Conservation (phyloP, 2,888 invertebrate genomes). For the Ormia ochracea region DNA sequence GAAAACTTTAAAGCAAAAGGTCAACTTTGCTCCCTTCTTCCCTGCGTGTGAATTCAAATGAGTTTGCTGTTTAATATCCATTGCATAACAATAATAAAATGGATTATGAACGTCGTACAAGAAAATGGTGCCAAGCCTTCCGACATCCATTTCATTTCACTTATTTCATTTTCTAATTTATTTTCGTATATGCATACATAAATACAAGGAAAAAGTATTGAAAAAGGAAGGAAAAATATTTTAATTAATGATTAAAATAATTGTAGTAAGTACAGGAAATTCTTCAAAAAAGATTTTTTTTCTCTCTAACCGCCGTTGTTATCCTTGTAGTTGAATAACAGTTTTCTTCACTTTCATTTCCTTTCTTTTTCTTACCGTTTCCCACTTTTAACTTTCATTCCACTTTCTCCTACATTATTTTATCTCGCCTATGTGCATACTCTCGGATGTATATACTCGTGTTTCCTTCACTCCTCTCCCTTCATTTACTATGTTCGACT, state of each 20-base stretch:
- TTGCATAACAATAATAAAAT: conserved; percentile 40
- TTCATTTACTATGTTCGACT: not conserved
- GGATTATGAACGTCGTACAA: conserved; percentile 15
- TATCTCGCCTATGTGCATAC: not conserved
- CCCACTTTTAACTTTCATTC: not conserved
- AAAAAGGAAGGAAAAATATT: too few species aligned
- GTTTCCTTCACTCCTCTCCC: not conserved
- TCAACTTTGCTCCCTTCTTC: conserved; percentile 10
- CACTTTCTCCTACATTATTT: not conserved
- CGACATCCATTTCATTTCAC: not conserved
- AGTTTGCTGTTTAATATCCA: not conserved
- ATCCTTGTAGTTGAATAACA: not conserved
- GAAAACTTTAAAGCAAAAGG: conserved; percentile 18
- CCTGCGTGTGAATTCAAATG: not conserved
- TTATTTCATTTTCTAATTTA: too few species aligned
- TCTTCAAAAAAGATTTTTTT: too few species aligned
- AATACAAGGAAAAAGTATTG: too few species aligned
- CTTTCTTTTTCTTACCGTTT: not conserved
- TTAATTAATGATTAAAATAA: too few species aligned
- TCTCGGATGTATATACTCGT: not conserved
- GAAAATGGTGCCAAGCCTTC: not conserved
- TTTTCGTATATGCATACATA: too few species aligned
- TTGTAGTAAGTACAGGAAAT: too few species aligned
- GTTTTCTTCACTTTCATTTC: not conserved
- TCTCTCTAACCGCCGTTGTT: not conserved